Conservation (phyloP, 2,888 invertebrate genomes). For the Acrocyrtus sp. region DNA sequence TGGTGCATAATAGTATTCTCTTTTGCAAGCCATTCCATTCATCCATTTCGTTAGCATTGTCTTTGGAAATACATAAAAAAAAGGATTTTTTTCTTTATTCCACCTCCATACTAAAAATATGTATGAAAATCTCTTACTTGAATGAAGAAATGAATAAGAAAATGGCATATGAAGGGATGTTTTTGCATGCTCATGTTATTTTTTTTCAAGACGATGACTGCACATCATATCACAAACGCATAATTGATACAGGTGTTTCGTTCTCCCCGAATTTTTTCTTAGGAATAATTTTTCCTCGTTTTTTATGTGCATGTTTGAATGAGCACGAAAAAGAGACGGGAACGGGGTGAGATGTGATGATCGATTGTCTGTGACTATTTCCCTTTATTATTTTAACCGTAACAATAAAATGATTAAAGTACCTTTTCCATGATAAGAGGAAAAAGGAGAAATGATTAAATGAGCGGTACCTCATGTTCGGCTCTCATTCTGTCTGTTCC, state of each 20-base stretch:
- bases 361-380: conserved; percentile 50
- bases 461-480: conserved; percentile 37
- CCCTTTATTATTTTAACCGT: conserved; percentile 23
- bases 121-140: no score
- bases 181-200: no score
- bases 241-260: no score
- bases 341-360: conserved; percentile 32
- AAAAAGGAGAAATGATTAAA: conserved; percentile 23
- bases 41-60: conserved; percentile 31
- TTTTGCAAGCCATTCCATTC: conserved; percentile 1
- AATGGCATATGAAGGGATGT: no score
- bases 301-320: no score
- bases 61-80: conserved; percentile 6
- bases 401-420: conserved; percentile 9
- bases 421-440: conserved; percentile 34
- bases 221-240: no score
- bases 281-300: no score
- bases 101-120: no score
- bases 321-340: no score
- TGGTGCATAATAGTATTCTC: neutral
- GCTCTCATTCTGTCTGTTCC: conserved; percentile 32
- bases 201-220: no score
- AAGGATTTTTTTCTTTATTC: neutral
- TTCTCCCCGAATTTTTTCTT: no score
- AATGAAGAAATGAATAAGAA: no score